Evolutionary conservation across 2,797 vertebrate genomes (phyloP).

Genomic region (Helostoma temminkii): DNA sequence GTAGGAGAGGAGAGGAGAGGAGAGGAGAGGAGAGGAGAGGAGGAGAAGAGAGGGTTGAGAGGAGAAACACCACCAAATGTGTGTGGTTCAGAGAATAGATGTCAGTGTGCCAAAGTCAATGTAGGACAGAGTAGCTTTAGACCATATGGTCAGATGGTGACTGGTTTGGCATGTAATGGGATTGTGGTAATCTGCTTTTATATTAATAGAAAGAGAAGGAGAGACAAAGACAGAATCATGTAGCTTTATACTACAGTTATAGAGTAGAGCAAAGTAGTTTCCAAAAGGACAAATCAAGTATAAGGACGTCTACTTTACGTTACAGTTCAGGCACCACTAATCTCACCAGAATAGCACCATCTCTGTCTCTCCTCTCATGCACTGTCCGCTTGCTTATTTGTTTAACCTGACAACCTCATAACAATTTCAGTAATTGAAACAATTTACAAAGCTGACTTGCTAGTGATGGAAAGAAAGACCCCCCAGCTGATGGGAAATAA

Average conservation of each 20-base stretch:
- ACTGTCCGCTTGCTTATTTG: slow-evolving; percentile 15
- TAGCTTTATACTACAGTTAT: not conserved
- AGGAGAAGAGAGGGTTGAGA: not conserved
- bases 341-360: not conserved
- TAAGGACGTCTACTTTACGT: not conserved
- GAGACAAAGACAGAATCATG: slow-evolving; percentile 12
- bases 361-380: not conserved
- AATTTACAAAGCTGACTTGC: not conserved
- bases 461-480: slow-evolving; percentile 8
- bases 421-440: slow-evolving; percentile 24
- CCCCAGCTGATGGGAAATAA: not conserved
- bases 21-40: slow-evolving; percentile 12
- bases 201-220: slow-evolving; percentile 32
- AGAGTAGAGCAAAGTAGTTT: not conserved
- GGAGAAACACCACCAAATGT: not conserved
- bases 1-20: slow-evolving; percentile 1
- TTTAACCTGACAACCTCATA: not conserved
- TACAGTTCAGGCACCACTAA: not conserved
- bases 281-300: not conserved
- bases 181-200: slow-evolving; percentile 74
- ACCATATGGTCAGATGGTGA: slow-evolving; percentile 74
- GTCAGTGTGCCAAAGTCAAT: slow-evolving; percentile 58
- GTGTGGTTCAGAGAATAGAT: slow-evolving; percentile 29
- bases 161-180: slow-evolving; percentile 68
- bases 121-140: slow-evolving; percentile 25